Percentiles rank a stretch among this genome's conserved stretches.
These are phyloP conservation scores for Telmatochromis sp. DNA, from an alignment of 2,113 vertebrate genomes.

Conservation along the genomic window DNA sequence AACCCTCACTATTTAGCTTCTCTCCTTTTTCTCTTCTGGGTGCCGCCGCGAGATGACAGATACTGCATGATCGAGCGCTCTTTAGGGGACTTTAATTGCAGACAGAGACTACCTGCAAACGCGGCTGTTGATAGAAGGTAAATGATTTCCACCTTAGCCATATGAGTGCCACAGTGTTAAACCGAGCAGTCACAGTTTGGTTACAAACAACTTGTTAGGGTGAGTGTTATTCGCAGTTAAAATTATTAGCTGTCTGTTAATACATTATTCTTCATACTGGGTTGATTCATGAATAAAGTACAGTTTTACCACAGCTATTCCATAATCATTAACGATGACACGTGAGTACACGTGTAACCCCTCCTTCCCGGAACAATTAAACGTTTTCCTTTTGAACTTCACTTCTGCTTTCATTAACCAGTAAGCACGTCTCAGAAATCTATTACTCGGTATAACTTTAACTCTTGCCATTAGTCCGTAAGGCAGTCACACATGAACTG, in stretches of 20 bases:
- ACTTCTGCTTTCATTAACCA: conserved; percentile 61
- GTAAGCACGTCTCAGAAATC: conserved; percentile 42
- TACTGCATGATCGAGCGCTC: conserved; percentile 58
- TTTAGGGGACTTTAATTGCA: conserved; percentile 61
- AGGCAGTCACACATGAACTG: conserved; percentile 55
- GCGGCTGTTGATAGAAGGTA: conserved; percentile 13
- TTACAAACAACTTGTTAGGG: conserved; percentile 1
- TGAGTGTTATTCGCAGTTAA: not conserved
- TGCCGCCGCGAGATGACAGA: conserved; percentile 51
- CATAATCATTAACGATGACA: conserved; percentile 12
- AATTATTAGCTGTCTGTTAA: not conserved
- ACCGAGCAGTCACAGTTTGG: conserved; percentile 6
- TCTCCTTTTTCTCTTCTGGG: conserved; percentile 21
- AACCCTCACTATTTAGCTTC: conserved; percentile 88
- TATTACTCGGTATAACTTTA: conserved; percentile 46
- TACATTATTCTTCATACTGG: conserved; percentile 8
- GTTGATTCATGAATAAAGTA: conserved; percentile 13
- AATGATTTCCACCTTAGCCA: conserved; percentile 22
- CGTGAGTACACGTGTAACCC: not conserved
- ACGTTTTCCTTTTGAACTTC: conserved; percentile 27
- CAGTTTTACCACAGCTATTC: conserved; percentile 1
- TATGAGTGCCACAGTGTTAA: conserved; percentile 4
- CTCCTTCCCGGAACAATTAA: not conserved
- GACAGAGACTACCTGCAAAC: conserved; percentile 11
- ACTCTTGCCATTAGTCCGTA: conserved; percentile 48